Percentiles rank a stretch among this genome's conserved stretches.
Evolutionary conservation across 2,113 vertebrate genomes (phyloP).

Genomic region (Protobothrops mucrosquamatus): DNA sequence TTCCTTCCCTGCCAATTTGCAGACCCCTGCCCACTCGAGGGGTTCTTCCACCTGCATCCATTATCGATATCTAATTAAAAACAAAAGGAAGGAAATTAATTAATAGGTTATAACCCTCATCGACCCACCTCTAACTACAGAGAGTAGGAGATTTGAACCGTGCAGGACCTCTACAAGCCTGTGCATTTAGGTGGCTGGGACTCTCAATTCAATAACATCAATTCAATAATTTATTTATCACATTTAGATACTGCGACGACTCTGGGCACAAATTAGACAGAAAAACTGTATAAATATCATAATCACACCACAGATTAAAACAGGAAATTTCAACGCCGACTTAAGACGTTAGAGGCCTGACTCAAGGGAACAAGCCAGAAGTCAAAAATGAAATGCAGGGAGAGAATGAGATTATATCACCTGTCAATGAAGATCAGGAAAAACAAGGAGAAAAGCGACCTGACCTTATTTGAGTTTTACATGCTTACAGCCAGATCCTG

Average conservation of each 20-base stretch:
- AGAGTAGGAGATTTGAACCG: not conserved
- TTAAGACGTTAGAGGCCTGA: not conserved
- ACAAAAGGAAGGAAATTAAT: constrained; percentile 17
- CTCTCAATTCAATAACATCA: not conserved
- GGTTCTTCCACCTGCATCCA: not conserved
- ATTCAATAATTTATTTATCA: not conserved
- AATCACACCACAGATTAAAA: not conserved
- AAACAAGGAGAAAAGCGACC: not conserved
- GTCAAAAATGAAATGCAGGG: not conserved
- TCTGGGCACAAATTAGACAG: not conserved
- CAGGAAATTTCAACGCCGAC: not conserved
- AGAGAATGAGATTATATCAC: not conserved
- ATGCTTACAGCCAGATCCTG: too few relatives aligned
- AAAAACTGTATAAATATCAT: not conserved
- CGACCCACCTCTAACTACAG: not conserved
- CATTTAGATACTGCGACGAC: not conserved
- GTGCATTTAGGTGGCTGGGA: not conserved
- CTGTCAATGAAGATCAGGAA: not conserved
- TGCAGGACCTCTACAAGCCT: too few relatives aligned
- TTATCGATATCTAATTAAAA: constrained; percentile 47
- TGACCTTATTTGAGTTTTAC: not conserved
- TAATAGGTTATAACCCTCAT: not conserved
- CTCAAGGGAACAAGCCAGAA: not conserved
- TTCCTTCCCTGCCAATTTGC: too few relatives aligned
- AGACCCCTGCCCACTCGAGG: not conserved